phyloP scores from a whole-genome alignment of 37 sponge, comb jelly and placozoan species.

The Mnemiopsis leidyi region DNA sequence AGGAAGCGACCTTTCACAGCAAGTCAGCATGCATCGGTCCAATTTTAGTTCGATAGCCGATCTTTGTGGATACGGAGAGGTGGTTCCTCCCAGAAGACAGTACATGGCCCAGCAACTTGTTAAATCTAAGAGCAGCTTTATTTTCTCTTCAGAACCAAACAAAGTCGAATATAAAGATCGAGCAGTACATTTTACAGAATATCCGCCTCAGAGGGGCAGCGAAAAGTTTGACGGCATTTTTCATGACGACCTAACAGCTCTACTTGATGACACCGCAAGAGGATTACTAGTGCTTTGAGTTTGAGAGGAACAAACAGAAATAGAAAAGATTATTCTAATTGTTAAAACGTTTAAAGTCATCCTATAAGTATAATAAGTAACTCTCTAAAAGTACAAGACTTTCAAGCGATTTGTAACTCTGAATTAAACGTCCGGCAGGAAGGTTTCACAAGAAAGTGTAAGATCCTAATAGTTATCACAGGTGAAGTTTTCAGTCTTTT shows the following conservation, averaged over 20 bases:
- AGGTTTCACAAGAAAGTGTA: no score
- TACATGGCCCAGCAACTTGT: background rate
- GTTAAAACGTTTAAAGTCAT: no score
- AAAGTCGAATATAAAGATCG: background rate
- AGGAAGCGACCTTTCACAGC: background rate
- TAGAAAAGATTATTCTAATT: no score
- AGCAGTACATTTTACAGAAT: background rate
- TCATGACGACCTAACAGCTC: background rate
- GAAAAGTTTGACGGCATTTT: background rate
- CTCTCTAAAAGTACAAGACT: no score
- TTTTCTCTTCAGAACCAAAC: background rate
- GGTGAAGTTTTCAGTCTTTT: background rate
- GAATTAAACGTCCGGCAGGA: no score
- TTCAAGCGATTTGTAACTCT: no score
- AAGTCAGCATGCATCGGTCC: background rate
- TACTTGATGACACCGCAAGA: background rate
- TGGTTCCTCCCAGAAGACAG: background rate
- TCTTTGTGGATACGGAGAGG: background rate
- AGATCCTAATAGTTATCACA: background rate
- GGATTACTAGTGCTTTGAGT: background rate
- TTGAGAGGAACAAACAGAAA: background rate
- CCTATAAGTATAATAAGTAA: no score
- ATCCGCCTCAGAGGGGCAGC: conserved; percentile 7
- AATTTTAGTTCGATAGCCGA: background rate
- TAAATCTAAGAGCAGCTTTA: background rate